Evolutionary conservation across 2,113 vertebrate genomes (phyloP), one percentile per base, ranked within the genome.

Genomic region (Jacana jacana): DNA sequence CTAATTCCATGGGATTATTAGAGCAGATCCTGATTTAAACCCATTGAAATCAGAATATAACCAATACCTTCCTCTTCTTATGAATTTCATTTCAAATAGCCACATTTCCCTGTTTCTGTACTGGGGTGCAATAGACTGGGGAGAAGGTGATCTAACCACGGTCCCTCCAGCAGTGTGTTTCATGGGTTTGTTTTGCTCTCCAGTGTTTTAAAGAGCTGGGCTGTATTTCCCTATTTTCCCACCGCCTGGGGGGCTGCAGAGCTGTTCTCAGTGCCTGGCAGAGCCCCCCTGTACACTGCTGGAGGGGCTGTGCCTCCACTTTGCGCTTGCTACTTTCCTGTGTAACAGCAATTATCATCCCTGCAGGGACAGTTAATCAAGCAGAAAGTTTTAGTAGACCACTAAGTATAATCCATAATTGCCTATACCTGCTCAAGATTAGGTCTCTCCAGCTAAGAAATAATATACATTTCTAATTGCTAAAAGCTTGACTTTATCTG

Each of bases 321-420:
- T 46, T 52, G 77, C 3, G 6, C 76, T 72, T 39, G 71, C 76
- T 46, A 24, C 87, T 91, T 76, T 55, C 81, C 75, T 35, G 54
- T 92, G 63, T 69, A 94, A 89, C 86, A 84, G 71, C 90, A 97
- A 88, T 97, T 96, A 94, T 40, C 72, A 80, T 89, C 91, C 78
- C 93, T 89, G 79, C 94, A 94, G 89, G 88, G 61, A 73, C 0
- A 18, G 71, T 76, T 95, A 94, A 84, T 97, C 81, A 91, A 91
- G 93, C 86, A 97, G 95, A 89, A 93, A 77, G 71, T 66, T 88
- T 89, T 57, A 93, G 70, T 0, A 3, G 95, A 93, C 93, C 81
- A 97, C 95, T 66, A 71, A 54, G 60, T 86, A 68, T 48, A 28
- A 66, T 80, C 40, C 69, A 10, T 93, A 95, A 97, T 97, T 96